Evolutionary conservation across 2,888 invertebrate species (phyloP).

Genomic region (Chrysotoxum bicinctum): DNA sequence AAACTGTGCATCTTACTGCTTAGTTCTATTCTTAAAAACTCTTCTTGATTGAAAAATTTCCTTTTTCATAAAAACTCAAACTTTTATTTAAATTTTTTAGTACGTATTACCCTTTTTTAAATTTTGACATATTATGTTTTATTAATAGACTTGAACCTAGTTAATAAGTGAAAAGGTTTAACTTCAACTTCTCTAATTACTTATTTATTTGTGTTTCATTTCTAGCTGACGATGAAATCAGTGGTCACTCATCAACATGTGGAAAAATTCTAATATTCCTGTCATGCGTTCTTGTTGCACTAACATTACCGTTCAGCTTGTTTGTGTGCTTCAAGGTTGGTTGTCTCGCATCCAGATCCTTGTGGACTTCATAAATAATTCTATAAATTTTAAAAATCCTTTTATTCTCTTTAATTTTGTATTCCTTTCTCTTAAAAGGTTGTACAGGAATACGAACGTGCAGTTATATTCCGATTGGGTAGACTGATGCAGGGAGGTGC

Average conservation of each 20-base stretch:
- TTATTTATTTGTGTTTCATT: slow-evolving; percentile 10
- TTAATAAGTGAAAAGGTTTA: neutral
- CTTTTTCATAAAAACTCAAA: too few relatives aligned
- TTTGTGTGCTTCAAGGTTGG: slow-evolving; percentile 95
- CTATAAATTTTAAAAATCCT: neutral
- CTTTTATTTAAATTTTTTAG: too few relatives aligned
- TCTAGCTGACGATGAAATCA: slow-evolving; percentile 85
- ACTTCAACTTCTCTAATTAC: neutral
- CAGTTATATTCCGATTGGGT: slow-evolving; percentile 96
- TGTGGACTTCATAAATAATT: slow-evolving; percentile 32
- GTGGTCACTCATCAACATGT: slow-evolving; percentile 87
- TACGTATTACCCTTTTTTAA: too few relatives aligned
- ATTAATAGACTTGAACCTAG: neutral
- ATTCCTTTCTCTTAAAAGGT: slow-evolving; percentile 84
- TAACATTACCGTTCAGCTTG: slow-evolving; percentile 95
- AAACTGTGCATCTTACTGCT: too few relatives aligned
- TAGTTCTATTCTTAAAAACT: too few relatives aligned
- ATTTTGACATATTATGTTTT: neutral
- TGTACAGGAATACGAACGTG: slow-evolving; percentile 97
- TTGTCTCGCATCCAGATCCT: neutral
- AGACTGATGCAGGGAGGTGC: slow-evolving; percentile 94
- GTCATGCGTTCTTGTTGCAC: slow-evolving; percentile 90
- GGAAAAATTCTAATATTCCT: slow-evolving; percentile 91
- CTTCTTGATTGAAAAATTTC: too few relatives aligned
- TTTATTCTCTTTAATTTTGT: neutral